A percentile compares a stretch with the other conserved stretches of the same genome.
Evolutionary conservation across 1,140 invertebrate species (phyloP).

Genomic region (Ceratoteleas bidentatus): DNA sequence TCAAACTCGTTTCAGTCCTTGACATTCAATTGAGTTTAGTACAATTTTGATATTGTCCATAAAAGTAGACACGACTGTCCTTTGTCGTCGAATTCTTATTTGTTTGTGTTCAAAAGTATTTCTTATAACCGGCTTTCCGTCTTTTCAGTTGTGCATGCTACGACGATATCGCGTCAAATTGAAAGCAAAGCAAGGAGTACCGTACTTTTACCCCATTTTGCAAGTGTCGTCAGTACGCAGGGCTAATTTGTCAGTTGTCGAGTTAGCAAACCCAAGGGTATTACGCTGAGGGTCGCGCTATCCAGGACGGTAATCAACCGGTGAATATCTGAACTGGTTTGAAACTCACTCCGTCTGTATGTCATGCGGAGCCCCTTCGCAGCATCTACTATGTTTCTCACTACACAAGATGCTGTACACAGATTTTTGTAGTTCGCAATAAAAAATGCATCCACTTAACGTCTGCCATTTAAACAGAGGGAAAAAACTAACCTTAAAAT

Average conservation of each 20-base stretch:
- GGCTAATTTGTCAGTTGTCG: constrained; percentile 83
- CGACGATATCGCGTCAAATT: constrained; percentile 68
- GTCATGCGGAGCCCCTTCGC: constrained; percentile 69
- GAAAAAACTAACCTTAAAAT: too few species aligned
- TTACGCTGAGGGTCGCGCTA: constrained; percentile 71
- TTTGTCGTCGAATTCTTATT: too few species aligned
- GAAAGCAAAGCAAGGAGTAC: constrained; percentile 67
- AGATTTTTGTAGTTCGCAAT: too few species aligned
- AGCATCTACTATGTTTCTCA: too few species aligned
- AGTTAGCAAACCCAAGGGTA: constrained; percentile 80
- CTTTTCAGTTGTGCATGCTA: constrained; percentile 45
- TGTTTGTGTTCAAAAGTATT: too few species aligned
- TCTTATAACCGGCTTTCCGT: constrained; percentile 31
- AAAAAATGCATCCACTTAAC: too few species aligned
- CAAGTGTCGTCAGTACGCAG: constrained; percentile 81
- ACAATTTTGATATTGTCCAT: too few species aligned
- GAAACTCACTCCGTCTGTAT: constrained; percentile 67
- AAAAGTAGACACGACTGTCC: too few species aligned
- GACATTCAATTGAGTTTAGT: too few species aligned
- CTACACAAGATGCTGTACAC: too few species aligned
- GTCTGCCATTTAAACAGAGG: too few species aligned
- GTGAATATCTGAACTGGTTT: constrained; percentile 80
- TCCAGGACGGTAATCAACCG: constrained; percentile 80
- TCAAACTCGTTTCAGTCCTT: too few species aligned
- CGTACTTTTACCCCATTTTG: constrained; percentile 81